A percentile compares a stretch with the other conserved stretches of the same genome.
Conservation (phyloP, 2,113 vertebrate species). For the Petroica traversi region DNA sequence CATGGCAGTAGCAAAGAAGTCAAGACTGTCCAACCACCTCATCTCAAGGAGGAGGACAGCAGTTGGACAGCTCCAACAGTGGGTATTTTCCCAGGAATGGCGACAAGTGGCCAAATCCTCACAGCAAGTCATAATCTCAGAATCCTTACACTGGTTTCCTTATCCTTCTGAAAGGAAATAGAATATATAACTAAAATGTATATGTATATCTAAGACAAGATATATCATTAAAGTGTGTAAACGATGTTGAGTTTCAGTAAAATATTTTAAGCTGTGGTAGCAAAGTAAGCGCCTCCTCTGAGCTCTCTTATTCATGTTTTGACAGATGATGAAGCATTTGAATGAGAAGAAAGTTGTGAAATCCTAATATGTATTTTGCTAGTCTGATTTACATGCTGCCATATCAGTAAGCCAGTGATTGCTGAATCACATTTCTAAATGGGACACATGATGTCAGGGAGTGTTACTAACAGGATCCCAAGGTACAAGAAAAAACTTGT, state of each 20-base stretch:
- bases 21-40: background rate
- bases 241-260: background rate
- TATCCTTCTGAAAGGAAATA: background rate
- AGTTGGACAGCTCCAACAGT: background rate
- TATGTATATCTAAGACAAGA: background rate
- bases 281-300: background rate
- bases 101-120: background rate
- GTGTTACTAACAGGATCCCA: background rate
- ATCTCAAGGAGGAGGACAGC: background rate
- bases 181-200: background rate
- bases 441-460: background rate
- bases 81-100: accelerated
- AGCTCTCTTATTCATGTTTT: background rate
- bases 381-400: background rate
- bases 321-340: background rate
- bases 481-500: background rate
- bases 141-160: background rate
- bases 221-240: background rate
- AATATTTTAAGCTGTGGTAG: background rate
- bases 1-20: background rate
- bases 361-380: background rate
- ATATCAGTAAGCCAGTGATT: background rate
- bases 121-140: background rate
- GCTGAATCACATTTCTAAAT: conserved; percentile 2
- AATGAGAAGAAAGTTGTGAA: background rate